Evolutionary conservation across 2,888 invertebrate genomes (phyloP), one percentile per base, ranked within the genome.

Genomic region (Protula sp.): DNA sequence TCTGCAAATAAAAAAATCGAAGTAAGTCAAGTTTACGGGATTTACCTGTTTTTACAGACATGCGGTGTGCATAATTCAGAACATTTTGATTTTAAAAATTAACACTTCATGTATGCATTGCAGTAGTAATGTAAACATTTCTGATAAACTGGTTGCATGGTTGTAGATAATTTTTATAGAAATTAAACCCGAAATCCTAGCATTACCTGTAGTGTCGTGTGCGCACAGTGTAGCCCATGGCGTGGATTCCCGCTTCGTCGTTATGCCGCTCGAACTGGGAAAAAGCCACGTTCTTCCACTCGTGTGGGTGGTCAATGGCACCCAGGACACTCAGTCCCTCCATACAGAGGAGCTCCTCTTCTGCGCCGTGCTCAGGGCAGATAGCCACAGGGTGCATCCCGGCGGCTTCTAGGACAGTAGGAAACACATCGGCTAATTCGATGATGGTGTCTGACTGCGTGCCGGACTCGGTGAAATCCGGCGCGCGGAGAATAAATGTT

Each of bases 401-500:
- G 19, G 69, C 66, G 3, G 67, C 67, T 24, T 70, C 68, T 1
- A 67, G 68, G 19, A 68, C 59, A 3, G 68, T 69, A 2, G 70
- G 68, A 54, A 67, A 70, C 1, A 70, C 55, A 50, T 70, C 70
- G n/a, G 69, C 68, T 54, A 67, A 67, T 53, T 70, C 68, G 22
- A 65, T 63, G 1, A 67, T 60, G 29, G 62, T 14, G 48, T 64
- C 65, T 14, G 66, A 64, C 2, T 63, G 62, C 2, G 66, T 60
- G 14, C 66, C 66, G 3, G 59, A 26, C 29, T 65, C 24, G 1
- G 69, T 70, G 27, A 66, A 24, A 28, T 68, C 70, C 2, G 71
- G 71, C 26, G 69, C 59, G 27, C 62, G 62, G 5, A 72, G 29
- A 69, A 72, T 68, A 65, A 71, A 66, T 3, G 72, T 70, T 5